These are phyloP conservation scores for Rhopalosiphum maidis DNA, from an alignment of 1,140 invertebrate species.

Conservation along the genomic window DNA sequence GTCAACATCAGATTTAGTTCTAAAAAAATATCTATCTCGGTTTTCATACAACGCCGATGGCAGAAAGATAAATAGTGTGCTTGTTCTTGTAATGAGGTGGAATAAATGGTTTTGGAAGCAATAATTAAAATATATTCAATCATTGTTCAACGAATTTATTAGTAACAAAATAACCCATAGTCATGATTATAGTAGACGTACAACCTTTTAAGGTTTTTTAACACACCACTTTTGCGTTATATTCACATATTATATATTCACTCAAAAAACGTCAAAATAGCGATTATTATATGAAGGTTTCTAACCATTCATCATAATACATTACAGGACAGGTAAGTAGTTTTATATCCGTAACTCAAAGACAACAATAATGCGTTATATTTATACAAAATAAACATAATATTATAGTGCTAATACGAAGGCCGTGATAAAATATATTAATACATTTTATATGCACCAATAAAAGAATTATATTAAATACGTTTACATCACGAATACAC, in stretches of 20 bases:
- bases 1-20: background rate
- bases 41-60: background rate
- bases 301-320: background rate
- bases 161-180: background rate
- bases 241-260: background rate
- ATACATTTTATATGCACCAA: background rate
- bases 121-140: background rate
- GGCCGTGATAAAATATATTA: background rate
- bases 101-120: background rate
- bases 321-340: background rate
- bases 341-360: background rate
- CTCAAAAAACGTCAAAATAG: background rate
- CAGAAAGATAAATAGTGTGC: background rate
- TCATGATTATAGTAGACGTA: background rate
- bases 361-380: background rate
- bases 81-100: background rate
- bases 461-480: background rate
- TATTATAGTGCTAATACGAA: background rate
- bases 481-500: background rate
- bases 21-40: background rate
- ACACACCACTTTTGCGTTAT: background rate
- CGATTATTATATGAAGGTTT: background rate
- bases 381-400: background rate
- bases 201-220: background rate
- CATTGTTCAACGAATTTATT: background rate